These are phyloP conservation scores for Drosophila sulfurigaster DNA, from an alignment of 1,140 invertebrate species.

Conservation along the genomic window DNA sequence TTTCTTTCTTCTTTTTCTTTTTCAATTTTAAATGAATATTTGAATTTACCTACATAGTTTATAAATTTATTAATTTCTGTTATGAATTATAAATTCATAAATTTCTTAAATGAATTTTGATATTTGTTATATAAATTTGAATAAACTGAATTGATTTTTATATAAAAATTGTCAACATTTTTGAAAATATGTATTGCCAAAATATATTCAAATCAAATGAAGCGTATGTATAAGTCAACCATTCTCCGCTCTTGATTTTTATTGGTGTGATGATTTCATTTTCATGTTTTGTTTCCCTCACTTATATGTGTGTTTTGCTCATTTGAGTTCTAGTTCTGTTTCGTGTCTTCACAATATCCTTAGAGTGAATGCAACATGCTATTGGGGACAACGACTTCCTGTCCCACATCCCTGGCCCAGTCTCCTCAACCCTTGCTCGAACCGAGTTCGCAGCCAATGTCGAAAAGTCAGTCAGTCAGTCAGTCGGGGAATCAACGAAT, in stretches of 20 bases:
- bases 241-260: not conserved
- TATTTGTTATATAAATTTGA: too few species aligned
- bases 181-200: too few species aligned
- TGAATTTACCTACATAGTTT: too few species aligned
- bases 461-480: constrained; percentile 11
- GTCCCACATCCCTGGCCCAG: not conserved
- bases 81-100: too few species aligned
- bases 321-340: constrained; percentile 30
- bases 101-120: too few species aligned
- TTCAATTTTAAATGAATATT: too few species aligned
- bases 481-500: not conserved
- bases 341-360: constrained; percentile 40
- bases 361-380: constrained; percentile 63
- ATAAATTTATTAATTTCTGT: too few species aligned
- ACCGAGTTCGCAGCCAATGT: constrained; percentile 47
- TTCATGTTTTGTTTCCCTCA: constrained; percentile 23
- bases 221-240: constrained; percentile 22
- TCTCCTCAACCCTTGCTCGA: not conserved
- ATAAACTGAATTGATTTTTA: too few species aligned
- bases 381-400: constrained; percentile 15
- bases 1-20: too few species aligned
- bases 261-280: constrained; percentile 67
- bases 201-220: too few species aligned
- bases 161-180: not conserved
- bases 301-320: not conserved